Evolutionary conservation across 2,888 invertebrate species (phyloP).

Genomic region (Bugula neritina): DNA sequence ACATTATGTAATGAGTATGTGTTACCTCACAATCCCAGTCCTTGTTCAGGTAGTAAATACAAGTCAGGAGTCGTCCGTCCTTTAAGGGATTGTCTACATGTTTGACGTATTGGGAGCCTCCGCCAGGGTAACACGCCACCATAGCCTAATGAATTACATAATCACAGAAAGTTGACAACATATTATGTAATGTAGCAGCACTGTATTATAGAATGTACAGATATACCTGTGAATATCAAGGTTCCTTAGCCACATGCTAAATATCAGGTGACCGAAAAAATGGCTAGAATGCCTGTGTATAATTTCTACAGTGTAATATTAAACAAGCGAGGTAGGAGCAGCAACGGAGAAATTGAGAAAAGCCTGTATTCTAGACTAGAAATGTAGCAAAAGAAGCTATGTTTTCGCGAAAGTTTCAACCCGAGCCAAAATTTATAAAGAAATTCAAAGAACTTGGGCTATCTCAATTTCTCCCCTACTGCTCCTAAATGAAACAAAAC

Average conservation of each 20-base stretch:
- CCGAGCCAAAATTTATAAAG: too few relatives aligned
- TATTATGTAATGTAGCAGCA: not conserved
- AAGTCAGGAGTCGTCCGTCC: constrained; percentile 93
- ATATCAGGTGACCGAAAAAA: not conserved
- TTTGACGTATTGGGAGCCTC: constrained; percentile 87
- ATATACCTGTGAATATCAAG: too few relatives aligned
- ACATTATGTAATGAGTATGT: too few relatives aligned
- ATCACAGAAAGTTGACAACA: not conserved
- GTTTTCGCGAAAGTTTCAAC: too few relatives aligned
- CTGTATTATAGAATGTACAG: not conserved
- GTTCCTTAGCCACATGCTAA: not conserved
- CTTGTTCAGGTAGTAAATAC: constrained; percentile 93
- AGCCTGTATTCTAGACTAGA: too few relatives aligned
- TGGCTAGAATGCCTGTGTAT: constrained; percentile 6
- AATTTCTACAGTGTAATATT: too few relatives aligned
- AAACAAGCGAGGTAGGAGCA: too few relatives aligned
- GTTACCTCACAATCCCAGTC: constrained; percentile 80
- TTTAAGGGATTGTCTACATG: constrained; percentile 96
- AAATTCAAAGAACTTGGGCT: too few relatives aligned
- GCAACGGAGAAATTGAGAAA: too few relatives aligned
- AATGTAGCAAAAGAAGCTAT: too few relatives aligned
- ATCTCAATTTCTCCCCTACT: too few relatives aligned
- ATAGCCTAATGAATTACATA: constrained; percentile 79
- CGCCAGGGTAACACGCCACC: constrained; percentile 96
- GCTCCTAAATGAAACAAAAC: too few relatives aligned